Percentiles rank a stretch among this genome's conserved stretches.
Evolutionary conservation across 2,113 vertebrate species (phyloP).

Genomic region (Hoplias malabaricus): DNA sequence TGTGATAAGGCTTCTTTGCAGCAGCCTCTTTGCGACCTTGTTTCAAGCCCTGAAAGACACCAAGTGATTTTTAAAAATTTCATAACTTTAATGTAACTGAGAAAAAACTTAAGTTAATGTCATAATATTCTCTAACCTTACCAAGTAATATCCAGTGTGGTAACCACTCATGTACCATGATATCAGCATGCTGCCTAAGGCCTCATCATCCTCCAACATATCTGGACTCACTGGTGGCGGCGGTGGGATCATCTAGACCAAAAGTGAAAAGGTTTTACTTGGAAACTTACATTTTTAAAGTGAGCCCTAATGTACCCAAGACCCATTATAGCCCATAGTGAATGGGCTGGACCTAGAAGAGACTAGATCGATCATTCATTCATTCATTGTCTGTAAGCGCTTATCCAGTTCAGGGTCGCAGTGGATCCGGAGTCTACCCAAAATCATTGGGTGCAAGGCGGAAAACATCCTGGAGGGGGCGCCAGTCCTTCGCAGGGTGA

Average conservation of each 20-base stretch:
- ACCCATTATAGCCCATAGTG: too few relatives aligned
- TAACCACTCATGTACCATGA: conserved; percentile 99
- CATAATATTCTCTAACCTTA: conserved; percentile 63
- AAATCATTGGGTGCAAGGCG: too few relatives aligned
- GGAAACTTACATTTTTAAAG: background rate
- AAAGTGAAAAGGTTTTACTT: background rate
- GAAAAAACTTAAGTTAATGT: too few relatives aligned
- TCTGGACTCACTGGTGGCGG: conserved; percentile 88
- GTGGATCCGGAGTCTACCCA: too few relatives aligned
- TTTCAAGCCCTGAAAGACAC: conserved; percentile 70
- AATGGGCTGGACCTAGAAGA: too few relatives aligned
- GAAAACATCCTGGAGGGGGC: too few relatives aligned
- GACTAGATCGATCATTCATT: too few relatives aligned
- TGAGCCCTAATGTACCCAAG: too few relatives aligned
- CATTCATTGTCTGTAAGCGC: too few relatives aligned
- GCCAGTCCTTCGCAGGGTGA: too few relatives aligned
- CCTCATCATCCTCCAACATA: conserved; percentile 82
- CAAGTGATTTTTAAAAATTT: background rate
- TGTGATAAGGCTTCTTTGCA: conserved; percentile 64
- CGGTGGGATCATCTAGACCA: conserved; percentile 87
- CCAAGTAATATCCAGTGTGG: conserved; percentile 96
- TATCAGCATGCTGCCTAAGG: conserved; percentile 91
- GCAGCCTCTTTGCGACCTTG: conserved; percentile 71
- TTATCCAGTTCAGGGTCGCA: too few relatives aligned
- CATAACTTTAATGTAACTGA: too few relatives aligned